Conservation (phyloP, 2,797 vertebrate species). For the Peromyscus aztecus region DNA sequence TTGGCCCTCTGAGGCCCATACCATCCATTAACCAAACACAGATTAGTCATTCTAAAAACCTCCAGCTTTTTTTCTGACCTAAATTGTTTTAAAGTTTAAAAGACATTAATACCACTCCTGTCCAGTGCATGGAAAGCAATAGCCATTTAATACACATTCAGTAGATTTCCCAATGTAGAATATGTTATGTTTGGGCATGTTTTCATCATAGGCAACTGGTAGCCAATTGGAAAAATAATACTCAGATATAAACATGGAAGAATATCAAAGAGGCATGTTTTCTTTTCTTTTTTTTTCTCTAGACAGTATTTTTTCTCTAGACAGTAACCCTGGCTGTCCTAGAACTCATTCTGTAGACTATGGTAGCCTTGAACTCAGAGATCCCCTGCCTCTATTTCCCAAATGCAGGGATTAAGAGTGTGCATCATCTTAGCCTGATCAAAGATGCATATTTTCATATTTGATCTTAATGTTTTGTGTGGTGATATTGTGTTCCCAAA, state of each 20-base stretch:
- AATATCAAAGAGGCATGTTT: background rate
- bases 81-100: slow-evolving; percentile 56
- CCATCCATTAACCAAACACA: background rate
- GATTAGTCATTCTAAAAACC: background rate
- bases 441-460: slow-evolving; percentile 64
- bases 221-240: slow-evolving; percentile 56
- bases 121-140: slow-evolving; percentile 56
- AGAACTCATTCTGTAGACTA: background rate
- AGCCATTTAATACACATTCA: slow-evolving; percentile 62
- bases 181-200: slow-evolving; percentile 47
- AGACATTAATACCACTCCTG: slow-evolving; percentile 21
- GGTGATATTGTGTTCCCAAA: no score
- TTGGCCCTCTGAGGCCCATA: background rate
- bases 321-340: background rate
- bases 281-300: accelerated
- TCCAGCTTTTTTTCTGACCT: background rate
- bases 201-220: slow-evolving; percentile 40
- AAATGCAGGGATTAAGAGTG: background rate
- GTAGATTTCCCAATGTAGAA: slow-evolving; percentile 51
- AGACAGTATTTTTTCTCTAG: no score
- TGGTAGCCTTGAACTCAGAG: background rate
- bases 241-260: slow-evolving; percentile 56
- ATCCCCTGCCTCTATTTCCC: background rate
- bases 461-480: slow-evolving; percentile 62
- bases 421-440: background rate